Percentiles rank a stretch among this genome's conserved stretches.
phyloP scores from a whole-genome alignment of 2,888 invertebrate species.

The Gibbula magus region DNA sequence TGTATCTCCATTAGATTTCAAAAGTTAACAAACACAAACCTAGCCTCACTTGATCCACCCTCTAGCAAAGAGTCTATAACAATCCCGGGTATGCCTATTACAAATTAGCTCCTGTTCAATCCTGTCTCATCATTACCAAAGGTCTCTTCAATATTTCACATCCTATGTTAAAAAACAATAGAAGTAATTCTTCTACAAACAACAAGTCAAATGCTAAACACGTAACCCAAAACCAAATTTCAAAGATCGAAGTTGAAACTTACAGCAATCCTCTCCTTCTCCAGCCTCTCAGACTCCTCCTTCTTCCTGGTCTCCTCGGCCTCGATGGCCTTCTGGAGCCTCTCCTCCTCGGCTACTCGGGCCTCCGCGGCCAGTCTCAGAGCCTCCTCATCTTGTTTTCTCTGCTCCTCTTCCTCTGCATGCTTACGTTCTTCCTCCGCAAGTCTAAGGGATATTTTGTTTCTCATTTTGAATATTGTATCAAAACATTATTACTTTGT shows the following conservation, averaged over 20 bases:
- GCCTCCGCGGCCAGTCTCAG: slow-evolving; percentile 82
- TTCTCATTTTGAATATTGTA: not conserved
- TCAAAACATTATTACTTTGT: not conserved
- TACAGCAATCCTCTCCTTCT: slow-evolving; percentile 68
- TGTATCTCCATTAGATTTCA: no score
- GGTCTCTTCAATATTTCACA: no score
- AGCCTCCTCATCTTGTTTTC: slow-evolving; percentile 87
- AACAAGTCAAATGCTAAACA: no score
- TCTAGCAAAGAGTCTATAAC: no score
- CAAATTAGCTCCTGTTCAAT: no score
- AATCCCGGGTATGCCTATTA: no score
- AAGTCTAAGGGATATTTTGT: slow-evolving; percentile 77
- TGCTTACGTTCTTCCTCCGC: slow-evolving; percentile 83
- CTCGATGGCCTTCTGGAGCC: slow-evolving; percentile 88
- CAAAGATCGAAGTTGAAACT: slow-evolving; percentile 23
- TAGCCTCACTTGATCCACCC: no score
- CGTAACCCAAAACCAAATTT: no score
- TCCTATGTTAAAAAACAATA: no score
- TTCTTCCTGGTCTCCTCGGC: slow-evolving; percentile 81
- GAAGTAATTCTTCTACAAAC: no score
- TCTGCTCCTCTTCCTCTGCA: slow-evolving; percentile 89
- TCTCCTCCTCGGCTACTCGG: slow-evolving; percentile 88
- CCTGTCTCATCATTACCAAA: no score
- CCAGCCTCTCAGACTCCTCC: slow-evolving; percentile 79
- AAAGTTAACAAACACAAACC: no score